A percentile compares a stretch with the other conserved stretches of the same genome.
phyloP scores from a whole-genome alignment of 2,113 vertebrate genomes.

The Carassius auratus region DNA sequence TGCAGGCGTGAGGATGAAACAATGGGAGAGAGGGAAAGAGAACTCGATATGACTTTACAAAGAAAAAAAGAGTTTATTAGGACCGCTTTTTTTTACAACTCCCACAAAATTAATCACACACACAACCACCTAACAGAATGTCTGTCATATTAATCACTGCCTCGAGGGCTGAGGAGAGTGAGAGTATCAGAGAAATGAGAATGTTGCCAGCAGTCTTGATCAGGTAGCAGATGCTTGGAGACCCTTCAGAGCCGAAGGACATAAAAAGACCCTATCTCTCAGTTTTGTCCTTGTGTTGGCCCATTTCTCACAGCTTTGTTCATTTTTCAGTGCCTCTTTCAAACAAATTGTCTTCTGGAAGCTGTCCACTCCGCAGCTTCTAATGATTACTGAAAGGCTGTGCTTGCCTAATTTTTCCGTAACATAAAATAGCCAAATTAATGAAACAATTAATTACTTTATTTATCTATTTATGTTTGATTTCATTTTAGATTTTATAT shows the following conservation, averaged over 20 bases:
- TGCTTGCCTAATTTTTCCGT: too few relatives aligned
- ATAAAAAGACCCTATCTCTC: slow-evolving; percentile 3
- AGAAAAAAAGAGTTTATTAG: slow-evolving; percentile 32
- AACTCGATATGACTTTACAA: slow-evolving; percentile 31
- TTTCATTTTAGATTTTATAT: too few relatives aligned
- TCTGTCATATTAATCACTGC: slow-evolving; percentile 53
- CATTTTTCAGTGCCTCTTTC: neutral
- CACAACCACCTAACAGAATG: slow-evolving; percentile 42
- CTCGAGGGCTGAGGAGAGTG: slow-evolving; percentile 4
- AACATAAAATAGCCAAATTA: too few relatives aligned
- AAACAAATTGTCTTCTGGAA: too few relatives aligned
- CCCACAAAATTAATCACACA: slow-evolving; percentile 42
- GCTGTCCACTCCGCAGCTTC: too few relatives aligned
- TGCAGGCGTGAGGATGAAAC: slow-evolving; percentile 35
- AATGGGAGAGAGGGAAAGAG: slow-evolving; percentile 6
- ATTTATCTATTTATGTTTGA: too few relatives aligned
- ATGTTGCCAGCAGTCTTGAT: slow-evolving; percentile 24
- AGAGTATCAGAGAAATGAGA: slow-evolving; percentile 16
- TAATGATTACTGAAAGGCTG: too few relatives aligned
- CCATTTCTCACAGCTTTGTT: slow-evolving; percentile 5
- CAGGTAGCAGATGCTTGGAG: slow-evolving; percentile 50
- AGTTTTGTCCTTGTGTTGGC: slow-evolving; percentile 9
- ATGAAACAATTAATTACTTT: too few relatives aligned
- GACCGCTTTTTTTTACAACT: slow-evolving; percentile 35
- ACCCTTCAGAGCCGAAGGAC: slow-evolving; percentile 26